Percentiles rank a stretch among this genome's conserved stretches.
These are phyloP conservation scores for Drosophila cardini DNA, from an alignment of 1,140 invertebrate species.

Conservation along the genomic window DNA sequence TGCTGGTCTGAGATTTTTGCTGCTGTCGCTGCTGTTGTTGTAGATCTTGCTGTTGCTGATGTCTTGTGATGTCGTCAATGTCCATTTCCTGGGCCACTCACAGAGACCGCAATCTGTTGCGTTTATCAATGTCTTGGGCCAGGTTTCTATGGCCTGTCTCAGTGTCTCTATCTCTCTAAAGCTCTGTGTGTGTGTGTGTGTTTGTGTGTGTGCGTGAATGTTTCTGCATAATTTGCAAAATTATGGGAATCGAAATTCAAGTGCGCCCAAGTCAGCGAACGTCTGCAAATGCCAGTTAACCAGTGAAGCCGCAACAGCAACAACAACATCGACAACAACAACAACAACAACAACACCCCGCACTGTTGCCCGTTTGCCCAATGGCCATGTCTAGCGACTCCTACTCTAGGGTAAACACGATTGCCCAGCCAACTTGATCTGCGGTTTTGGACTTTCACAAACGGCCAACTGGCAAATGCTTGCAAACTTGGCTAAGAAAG, in stretches of 20 bases:
- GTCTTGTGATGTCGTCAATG: conserved; percentile 55
- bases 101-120: conserved; percentile 56
- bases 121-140: conserved; percentile 52
- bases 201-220: conserved; percentile 54
- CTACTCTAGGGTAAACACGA: conserved; percentile 62
- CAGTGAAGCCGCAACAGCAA: conserved; percentile 51
- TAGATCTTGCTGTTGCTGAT: conserved; percentile 6
- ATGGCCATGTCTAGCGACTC: conserved; percentile 48
- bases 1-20: conserved; percentile 34
- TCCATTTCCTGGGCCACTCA: conserved; percentile 53
- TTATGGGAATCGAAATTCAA: conserved; percentile 62
- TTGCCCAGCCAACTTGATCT: conserved; percentile 57
- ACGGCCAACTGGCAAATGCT: conserved; percentile 39
- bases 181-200: conserved; percentile 21
- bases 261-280: conserved; percentile 43
- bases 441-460: conserved; percentile 60
- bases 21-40: conserved; percentile 6
- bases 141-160: conserved; percentile 23
- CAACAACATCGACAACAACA: conserved; percentile 1
- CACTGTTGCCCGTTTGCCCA: conserved; percentile 18
- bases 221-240: conserved; percentile 63
- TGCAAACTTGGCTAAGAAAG: conserved; percentile 39
- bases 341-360: background rate
- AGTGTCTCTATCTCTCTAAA: conserved; percentile 2
- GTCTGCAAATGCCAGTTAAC: conserved; percentile 59